These are phyloP conservation scores for Melanotaenia boesemani DNA, from an alignment of 2,797 vertebrate genomes.

Conservation along the genomic window DNA sequence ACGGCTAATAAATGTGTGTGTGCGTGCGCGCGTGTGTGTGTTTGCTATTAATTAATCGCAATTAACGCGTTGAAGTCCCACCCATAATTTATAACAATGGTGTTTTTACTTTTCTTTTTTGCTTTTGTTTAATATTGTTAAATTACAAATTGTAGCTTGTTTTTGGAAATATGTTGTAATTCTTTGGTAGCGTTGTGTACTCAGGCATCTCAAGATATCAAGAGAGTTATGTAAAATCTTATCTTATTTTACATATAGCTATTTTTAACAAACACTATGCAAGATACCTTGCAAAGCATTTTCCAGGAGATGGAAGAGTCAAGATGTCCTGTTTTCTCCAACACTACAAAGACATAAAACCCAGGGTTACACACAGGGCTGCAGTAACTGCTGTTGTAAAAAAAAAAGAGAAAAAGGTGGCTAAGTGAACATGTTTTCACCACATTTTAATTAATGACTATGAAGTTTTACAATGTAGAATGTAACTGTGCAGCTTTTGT, in stretches of 20 bases:
- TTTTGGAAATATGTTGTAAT: not conserved
- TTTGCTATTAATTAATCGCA: no score
- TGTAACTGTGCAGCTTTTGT: not conserved
- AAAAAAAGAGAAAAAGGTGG: no score
- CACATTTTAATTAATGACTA: no score
- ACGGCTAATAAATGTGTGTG: no score
- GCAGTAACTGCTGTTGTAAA: no score
- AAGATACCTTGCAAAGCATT: not conserved
- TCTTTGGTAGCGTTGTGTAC: not conserved
- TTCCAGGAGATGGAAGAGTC: not conserved
- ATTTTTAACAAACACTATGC: slow-evolving; percentile 2
- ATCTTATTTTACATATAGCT: not conserved
- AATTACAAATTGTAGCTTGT: not conserved
- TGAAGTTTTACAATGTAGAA: no score
- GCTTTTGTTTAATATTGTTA: not conserved
- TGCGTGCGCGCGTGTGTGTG: no score
- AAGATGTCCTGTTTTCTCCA: not conserved
- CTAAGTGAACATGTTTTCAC: no score
- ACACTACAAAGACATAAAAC: not conserved
- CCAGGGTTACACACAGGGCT: not conserved
- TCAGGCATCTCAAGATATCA: not conserved
- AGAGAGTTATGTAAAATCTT: not conserved
- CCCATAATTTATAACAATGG: no score
- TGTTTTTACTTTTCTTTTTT: no score
- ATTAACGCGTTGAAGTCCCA: no score